A percentile compares a stretch with the other conserved stretches of the same genome.
These are phyloP conservation scores for Sphenodon punctatus DNA, from an alignment of 2,797 vertebrate species.

Conservation along the genomic window DNA sequence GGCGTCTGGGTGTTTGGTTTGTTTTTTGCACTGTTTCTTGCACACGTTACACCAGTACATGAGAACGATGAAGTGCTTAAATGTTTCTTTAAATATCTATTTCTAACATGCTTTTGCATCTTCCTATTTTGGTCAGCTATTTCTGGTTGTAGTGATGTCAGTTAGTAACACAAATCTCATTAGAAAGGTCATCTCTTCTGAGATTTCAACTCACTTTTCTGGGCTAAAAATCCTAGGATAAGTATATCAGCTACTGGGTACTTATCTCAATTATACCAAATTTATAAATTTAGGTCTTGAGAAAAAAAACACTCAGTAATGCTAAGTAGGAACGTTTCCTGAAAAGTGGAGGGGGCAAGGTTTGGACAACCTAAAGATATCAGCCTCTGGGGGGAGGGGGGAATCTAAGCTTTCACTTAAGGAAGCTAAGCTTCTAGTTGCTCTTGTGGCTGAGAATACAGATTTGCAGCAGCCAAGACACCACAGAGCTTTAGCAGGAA, in stretches of 20 bases:
- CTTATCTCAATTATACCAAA: not conserved
- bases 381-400: no score
- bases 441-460: not conserved
- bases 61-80: no score
- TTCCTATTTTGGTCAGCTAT: not conserved
- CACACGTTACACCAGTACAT: no score
- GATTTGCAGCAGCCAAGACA: not conserved
- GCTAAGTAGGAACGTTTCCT: not conserved
- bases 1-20: no score
- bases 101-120: conserved; percentile 45
- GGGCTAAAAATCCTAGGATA: not conserved
- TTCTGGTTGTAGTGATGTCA: conserved; percentile 25
- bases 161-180: conserved; percentile 18
- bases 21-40: no score
- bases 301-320: not conserved
- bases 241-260: not conserved
- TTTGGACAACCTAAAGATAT: no score
- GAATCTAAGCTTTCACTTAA: no score
- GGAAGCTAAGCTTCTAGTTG: no score
- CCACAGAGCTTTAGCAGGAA: not conserved
- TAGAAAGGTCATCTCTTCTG: not conserved
- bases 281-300: not conserved
- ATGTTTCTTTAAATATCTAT: conserved; percentile 14
- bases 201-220: not conserved
- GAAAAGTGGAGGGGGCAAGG: no score